Evolutionary conservation across 2,888 invertebrate genomes (phyloP), one percentile per base, ranked within the genome.

Genomic region (Pantelozetes paolii): DNA sequence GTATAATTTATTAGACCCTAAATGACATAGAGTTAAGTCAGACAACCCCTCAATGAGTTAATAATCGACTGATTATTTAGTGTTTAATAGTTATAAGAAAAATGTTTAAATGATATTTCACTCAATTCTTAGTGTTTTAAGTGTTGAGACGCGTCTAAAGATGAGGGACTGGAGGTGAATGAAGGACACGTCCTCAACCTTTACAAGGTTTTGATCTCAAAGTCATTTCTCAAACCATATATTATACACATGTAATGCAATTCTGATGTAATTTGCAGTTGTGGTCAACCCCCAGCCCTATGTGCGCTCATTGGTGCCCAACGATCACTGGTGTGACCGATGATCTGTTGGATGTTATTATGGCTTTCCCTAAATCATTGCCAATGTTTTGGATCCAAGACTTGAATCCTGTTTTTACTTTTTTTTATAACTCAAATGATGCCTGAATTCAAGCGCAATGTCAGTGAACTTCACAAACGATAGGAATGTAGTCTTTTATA

Each of bases 171-270:
- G 36, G 5, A 36, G 9, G 36, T 5, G 36, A 5, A n/a, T n/a
- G n/a, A 57, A 64, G 64, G 64, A 36, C 64, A 36, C 64, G 64
- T n/a, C 64, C 64, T 64, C 64, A 64, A 64, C 64, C 32, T 62
- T 30, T 15, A 28, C 64, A 30, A 64, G 32, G 32, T 64, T 64
- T 64, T 6, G 57, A 2, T 57, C 36, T 36, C 36, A 36, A 57
- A 48, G 20, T 48, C 48, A 48, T 48, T 15, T 5, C 48, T 36
- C 36, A 36, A 36, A 36, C 6, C 36, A 36, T 36, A 9, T 36
- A 36, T 36, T 36, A 36, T 36, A 36, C n/a, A n/a, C n/a, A n/a
- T n/a, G n/a, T n/a, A n/a, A n/a, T n/a, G n/a, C n/a, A n/a, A n/a
- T n/a, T n/a, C n/a, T n/a, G n/a, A n/a, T n/a, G n/a, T n/a, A n/a